Percentiles rank a stretch among this genome's conserved stretches.
Evolutionary conservation across 1,140 invertebrate genomes (phyloP).

Genomic region (Drosophila teissieri): DNA sequence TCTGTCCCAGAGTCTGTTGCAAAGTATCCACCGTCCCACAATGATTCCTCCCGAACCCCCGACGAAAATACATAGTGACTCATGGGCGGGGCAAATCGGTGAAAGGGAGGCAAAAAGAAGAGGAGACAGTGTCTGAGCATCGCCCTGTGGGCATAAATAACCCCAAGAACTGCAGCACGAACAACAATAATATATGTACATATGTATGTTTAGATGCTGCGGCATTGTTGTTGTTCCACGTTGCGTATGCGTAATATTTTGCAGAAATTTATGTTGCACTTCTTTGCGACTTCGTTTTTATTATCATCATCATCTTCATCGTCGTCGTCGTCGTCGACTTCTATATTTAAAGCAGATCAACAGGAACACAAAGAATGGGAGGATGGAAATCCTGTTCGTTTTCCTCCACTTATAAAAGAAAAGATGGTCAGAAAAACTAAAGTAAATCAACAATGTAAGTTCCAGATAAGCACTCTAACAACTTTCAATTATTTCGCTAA

Average conservation of each 20-base stretch:
- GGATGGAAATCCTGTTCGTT: neutral
- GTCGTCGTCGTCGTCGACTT: constrained; percentile 11
- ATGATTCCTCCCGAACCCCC: constrained; percentile 48
- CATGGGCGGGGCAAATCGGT: constrained; percentile 19
- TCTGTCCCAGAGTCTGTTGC: constrained; percentile 60
- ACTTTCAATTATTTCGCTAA: neutral
- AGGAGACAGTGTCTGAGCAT: constrained; percentile 42
- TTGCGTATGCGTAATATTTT: constrained; percentile 79
- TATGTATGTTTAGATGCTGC: constrained; percentile 3
- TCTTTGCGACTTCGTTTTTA: constrained; percentile 76
- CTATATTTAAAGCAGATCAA: constrained; percentile 67
- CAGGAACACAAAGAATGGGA: constrained; percentile 25
- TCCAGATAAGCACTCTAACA: neutral
- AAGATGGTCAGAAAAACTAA: neutral
- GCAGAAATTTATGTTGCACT: constrained; percentile 80
- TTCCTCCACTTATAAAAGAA: neutral
- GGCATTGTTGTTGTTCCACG: constrained; percentile 46
- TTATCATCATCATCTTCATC: constrained; percentile 58
- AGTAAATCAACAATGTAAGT: constrained; percentile 5
- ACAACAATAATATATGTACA: constrained; percentile 47
- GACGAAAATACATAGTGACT: constrained; percentile 43
- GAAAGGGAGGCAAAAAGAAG: constrained; percentile 18
- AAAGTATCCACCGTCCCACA: constrained; percentile 73
- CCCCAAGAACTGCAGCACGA: constrained; percentile 46
- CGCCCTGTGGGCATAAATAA: constrained; percentile 58